These are phyloP conservation scores for Esperia sulphurella DNA, from an alignment of 2,888 invertebrate genomes.

Conservation along the genomic window DNA sequence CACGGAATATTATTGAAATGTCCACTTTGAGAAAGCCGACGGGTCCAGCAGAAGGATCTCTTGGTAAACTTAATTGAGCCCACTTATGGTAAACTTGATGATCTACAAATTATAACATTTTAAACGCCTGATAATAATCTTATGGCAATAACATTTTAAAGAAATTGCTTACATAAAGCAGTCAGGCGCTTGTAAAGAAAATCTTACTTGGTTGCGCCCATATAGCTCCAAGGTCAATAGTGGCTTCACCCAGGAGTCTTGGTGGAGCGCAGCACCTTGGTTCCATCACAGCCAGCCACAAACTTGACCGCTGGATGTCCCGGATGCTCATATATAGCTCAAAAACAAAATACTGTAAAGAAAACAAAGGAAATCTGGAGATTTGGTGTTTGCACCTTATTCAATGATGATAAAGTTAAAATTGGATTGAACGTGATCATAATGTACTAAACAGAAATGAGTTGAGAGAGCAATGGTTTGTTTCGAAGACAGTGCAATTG, in stretches of 20 bases:
- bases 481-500: no score
- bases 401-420: no score
- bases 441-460: no score
- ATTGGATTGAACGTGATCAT: no score
- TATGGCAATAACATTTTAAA: no score
- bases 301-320: slow-evolving; percentile 75
- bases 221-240: slow-evolving; percentile 83
- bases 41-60: slow-evolving; percentile 73
- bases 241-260: slow-evolving; percentile 78
- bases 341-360: slow-evolving; percentile 82
- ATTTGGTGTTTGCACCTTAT: no score
- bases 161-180: no score
- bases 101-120: slow-evolving; percentile 59
- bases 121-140: no score
- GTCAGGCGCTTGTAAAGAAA: no score
- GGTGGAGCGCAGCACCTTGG: slow-evolving; percentile 66
- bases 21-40: slow-evolving; percentile 91
- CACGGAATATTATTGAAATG: slow-evolving; percentile 85
- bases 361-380: no score
- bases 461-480: no score
- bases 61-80: slow-evolving; percentile 86
- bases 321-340: slow-evolving; percentile 79
- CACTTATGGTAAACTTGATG: slow-evolving; percentile 92
- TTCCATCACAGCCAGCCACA: slow-evolving; percentile 81
- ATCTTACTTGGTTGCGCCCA: slow-evolving; percentile 84